Conservation (phyloP, 35 echinoderm and acorn worm species). For the Patiria miniata region DNA sequence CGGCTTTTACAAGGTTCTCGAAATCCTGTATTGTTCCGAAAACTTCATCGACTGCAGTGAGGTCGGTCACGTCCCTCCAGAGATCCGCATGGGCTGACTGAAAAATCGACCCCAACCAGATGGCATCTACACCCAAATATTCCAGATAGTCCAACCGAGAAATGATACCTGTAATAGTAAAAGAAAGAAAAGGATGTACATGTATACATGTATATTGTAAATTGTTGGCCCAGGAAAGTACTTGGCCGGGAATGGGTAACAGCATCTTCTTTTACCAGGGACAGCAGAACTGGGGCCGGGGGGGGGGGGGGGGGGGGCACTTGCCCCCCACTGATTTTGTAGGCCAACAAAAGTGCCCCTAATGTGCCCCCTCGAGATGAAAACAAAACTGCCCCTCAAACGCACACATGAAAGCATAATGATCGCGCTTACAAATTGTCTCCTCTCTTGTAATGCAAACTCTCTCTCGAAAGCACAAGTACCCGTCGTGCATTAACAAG, state of each 20-base stretch:
- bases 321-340: too few species aligned
- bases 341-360: too few species aligned
- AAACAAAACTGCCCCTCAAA: too few species aligned
- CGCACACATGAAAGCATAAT: too few species aligned
- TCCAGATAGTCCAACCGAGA: constrained; percentile 38
- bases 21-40: constrained; percentile 41
- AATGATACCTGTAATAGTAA: constrained; percentile 40
- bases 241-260: background rate
- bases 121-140: constrained; percentile 40
- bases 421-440: too few species aligned
- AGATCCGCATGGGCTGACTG: constrained; percentile 4
- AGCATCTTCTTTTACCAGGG: background rate
- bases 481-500: too few species aligned
- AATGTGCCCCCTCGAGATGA: too few species aligned
- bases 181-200: background rate
- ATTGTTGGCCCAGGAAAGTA: background rate
- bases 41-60: constrained; percentile 17
- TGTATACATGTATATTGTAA: background rate
- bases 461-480: too few species aligned
- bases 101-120: constrained; percentile 48
- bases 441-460: too few species aligned
- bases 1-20: background rate
- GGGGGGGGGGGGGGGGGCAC: too few species aligned
- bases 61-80: constrained; percentile 36
- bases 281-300: too few species aligned